These are phyloP conservation scores for Eupeodes luniger DNA, from an alignment of 2,888 invertebrate species.

Conservation along the genomic window DNA sequence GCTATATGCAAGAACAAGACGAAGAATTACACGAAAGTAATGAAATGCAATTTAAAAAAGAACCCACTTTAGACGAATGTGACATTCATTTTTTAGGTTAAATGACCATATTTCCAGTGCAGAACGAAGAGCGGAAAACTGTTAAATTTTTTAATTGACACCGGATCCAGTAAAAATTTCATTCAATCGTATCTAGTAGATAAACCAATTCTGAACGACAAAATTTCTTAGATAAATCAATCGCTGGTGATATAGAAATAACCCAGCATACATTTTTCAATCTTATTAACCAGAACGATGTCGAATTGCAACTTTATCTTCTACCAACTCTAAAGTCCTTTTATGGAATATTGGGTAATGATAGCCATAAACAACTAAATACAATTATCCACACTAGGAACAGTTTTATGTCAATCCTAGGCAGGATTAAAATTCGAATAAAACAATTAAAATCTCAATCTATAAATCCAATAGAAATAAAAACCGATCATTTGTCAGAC, in stretches of 20 bases:
- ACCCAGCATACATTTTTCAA: not conserved
- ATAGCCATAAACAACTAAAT: not conserved
- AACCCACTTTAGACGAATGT: not conserved
- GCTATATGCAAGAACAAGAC: no score
- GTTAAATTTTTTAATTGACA: not conserved
- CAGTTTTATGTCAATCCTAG: not conserved
- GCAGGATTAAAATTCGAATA: conserved; percentile 1
- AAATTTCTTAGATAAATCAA: not conserved
- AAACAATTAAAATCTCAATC: conserved; percentile 10
- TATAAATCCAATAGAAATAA: conserved; percentile 3
- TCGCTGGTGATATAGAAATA: not conserved
- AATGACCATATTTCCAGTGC: not conserved
- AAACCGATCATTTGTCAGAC: conserved; percentile 8
- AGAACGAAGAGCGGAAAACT: conserved; percentile 4
- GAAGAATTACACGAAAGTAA: no score
- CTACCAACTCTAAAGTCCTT: not conserved
- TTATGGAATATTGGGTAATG: not conserved
- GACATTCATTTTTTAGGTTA: conserved; percentile 55
- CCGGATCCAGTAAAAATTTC: conserved; percentile 5
- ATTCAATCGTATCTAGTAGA: conserved; percentile 4
- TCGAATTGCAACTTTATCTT: not conserved
- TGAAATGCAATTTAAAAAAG: not conserved
- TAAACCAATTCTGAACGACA: not conserved
- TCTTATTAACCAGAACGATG: not conserved
- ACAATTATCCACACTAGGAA: not conserved